These are phyloP conservation scores for Cantharis rufa DNA, from an alignment of 2,888 invertebrate genomes.

Conservation along the genomic window DNA sequence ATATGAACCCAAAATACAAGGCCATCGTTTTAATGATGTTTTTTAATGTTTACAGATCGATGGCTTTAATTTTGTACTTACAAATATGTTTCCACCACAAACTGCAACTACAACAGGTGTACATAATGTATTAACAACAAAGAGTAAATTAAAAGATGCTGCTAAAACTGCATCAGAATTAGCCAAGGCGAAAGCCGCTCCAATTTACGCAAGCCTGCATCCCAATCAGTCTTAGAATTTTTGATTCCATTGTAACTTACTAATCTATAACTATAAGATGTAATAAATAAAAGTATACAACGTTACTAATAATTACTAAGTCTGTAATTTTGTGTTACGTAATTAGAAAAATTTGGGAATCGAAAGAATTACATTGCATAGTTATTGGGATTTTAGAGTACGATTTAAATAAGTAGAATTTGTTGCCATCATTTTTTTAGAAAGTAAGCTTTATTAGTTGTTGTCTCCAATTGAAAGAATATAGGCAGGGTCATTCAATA, in stretches of 20 bases:
- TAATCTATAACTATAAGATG: not conserved
- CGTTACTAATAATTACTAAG: not conserved
- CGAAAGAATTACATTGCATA: not conserved
- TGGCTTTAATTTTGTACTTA: conserved; percentile 84
- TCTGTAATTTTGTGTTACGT: not conserved
- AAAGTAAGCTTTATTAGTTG: not conserved
- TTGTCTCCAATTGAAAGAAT: not conserved
- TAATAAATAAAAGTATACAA: not conserved
- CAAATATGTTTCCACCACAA: conserved; percentile 69
- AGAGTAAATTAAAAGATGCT: conserved; percentile 71
- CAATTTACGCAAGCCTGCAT: conserved; percentile 54
- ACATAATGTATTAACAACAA: conserved; percentile 40
- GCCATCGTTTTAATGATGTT: not conserved
- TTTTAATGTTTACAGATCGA: conserved; percentile 55
- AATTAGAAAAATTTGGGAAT: not conserved
- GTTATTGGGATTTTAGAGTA: not conserved
- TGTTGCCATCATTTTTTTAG: not conserved
- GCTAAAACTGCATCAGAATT: conserved; percentile 82
- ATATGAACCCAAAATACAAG: no score
- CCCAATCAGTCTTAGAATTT: conserved; percentile 50
- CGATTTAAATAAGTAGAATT: not conserved
- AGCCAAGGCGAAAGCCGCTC: conserved; percentile 67
- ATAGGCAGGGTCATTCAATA: no score
- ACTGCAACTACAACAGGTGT: conserved; percentile 45
- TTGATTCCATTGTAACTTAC: not conserved